Percentiles rank a stretch among this genome's conserved stretches.
Conservation (phyloP, 2,888 invertebrate species). For the Thera britannica region DNA sequence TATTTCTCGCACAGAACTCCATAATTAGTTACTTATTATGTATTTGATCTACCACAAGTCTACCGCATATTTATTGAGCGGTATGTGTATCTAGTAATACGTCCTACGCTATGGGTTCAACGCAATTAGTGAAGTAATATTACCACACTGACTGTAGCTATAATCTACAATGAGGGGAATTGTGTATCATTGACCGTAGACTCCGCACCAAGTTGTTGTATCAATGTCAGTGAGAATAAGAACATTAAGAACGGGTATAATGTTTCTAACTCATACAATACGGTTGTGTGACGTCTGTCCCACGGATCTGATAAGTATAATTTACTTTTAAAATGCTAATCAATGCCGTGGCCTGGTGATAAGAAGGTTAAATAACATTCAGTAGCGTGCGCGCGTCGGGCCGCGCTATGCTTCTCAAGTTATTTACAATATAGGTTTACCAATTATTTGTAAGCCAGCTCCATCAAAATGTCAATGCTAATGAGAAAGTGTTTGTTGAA, state of each 20-base stretch:
- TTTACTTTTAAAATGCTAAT: conserved; percentile 69
- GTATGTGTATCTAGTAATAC: too few species aligned
- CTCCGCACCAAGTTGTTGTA: neutral
- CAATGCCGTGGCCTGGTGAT: conserved; percentile 63
- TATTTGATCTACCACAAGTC: too few species aligned
- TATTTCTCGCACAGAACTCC: too few species aligned
- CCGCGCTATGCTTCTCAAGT: conserved; percentile 48
- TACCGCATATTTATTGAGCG: too few species aligned
- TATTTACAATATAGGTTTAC: conserved; percentile 15
- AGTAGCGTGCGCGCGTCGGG: conserved; percentile 56
- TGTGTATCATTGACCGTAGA: neutral
- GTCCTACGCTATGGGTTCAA: too few species aligned
- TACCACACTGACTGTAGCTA: neutral
- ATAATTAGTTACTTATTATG: too few species aligned
- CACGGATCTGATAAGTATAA: conserved; percentile 56
- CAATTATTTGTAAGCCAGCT: conserved; percentile 2
- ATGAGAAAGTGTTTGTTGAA: conserved; percentile 67
- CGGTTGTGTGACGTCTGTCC: conserved; percentile 42
- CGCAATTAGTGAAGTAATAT: neutral
- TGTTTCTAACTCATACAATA: conserved; percentile 9
- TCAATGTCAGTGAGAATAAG: conserved; percentile 12
- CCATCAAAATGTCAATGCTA: conserved; percentile 63
- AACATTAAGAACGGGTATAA: neutral
- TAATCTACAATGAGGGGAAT: neutral
- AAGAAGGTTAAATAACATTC: conserved; percentile 64